These are phyloP conservation scores for Agrilus mali DNA, from an alignment of 2,888 invertebrate genomes.

Conservation along the genomic window DNA sequence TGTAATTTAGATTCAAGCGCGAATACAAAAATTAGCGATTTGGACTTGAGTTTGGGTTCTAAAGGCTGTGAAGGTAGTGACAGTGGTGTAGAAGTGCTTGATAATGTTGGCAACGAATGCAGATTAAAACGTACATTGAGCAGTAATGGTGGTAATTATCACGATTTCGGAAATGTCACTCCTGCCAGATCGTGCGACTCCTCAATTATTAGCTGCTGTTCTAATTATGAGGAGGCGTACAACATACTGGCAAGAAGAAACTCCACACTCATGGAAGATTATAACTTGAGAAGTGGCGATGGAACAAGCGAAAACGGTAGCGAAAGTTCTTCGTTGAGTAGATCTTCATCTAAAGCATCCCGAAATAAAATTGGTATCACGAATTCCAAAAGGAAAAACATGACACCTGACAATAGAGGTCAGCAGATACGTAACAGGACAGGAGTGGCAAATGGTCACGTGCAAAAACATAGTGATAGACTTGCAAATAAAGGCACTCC, in stretches of 20 bases:
- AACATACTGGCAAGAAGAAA: conserved; percentile 34
- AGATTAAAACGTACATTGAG: conserved; percentile 39
- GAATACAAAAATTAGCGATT: conserved; percentile 3
- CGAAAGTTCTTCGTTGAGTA: conserved; percentile 60
- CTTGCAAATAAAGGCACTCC: too few species aligned
- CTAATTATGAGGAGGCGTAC: conserved; percentile 53
- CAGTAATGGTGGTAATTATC: conserved; percentile 51
- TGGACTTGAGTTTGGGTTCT: conserved; percentile 11
- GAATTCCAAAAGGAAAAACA: conserved; percentile 1
- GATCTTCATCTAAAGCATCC: conserved; percentile 28
- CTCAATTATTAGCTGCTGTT: conserved; percentile 65
- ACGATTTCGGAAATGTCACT: conserved; percentile 39
- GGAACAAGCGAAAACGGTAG: conserved; percentile 60
- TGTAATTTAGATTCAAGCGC: too few species aligned
- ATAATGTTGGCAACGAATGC: conserved; percentile 34
- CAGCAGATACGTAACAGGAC: conserved; percentile 1
- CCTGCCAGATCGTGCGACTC: conserved; percentile 64
- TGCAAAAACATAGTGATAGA: too few species aligned
- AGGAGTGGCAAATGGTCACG: too few species aligned
- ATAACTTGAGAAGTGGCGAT: conserved; percentile 31
- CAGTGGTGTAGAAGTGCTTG: conserved; percentile 63
- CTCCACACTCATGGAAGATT: conserved; percentile 30
- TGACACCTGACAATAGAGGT: conserved; percentile 4
- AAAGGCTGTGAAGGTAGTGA: conserved; percentile 55
- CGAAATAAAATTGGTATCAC: neutral